Percentiles rank a stretch among this genome's conserved stretches.
Evolutionary conservation across 2,888 invertebrate genomes (phyloP).

Genomic region (Pachymerium ferrugineum): DNA sequence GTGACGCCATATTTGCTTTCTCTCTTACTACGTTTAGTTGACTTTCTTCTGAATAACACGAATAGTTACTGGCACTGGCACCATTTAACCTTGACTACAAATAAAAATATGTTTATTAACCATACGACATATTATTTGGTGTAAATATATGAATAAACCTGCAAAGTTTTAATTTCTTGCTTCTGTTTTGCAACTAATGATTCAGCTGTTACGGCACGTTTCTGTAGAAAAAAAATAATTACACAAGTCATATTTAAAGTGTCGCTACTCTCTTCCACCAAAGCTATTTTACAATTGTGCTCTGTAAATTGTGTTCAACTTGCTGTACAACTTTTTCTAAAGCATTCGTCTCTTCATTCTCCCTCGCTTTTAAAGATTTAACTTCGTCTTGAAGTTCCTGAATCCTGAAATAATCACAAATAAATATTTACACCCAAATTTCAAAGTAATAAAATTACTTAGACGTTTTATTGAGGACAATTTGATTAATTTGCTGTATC

Average conservation of each 20-base stretch:
- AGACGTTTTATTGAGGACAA: background rate
- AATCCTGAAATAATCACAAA: slow-evolving; percentile 28
- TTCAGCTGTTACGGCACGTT: slow-evolving; percentile 35
- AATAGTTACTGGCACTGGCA: background rate
- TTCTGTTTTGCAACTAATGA: slow-evolving; percentile 33
- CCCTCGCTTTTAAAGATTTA: slow-evolving; percentile 40
- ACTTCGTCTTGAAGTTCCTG: slow-evolving; percentile 26
- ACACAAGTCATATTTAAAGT: no score
- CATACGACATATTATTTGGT: background rate
- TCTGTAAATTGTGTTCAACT: slow-evolving; percentile 45
- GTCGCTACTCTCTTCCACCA: background rate
- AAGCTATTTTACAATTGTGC: slow-evolving; percentile 43
- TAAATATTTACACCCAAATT: background rate
- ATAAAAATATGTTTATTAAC: background rate
- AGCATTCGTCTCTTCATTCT: slow-evolving; percentile 46
- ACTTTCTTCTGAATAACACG: background rate
- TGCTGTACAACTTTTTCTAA: slow-evolving; percentile 46
- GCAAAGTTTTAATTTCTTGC: slow-evolving; percentile 35
- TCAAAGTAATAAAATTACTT: background rate
- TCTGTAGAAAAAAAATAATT: slow-evolving; percentile 28
- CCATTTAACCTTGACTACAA: background rate
- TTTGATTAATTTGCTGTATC: background rate
- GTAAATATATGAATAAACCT: slow-evolving; percentile 30
- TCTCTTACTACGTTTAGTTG: background rate
- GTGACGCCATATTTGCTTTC: slow-evolving; percentile 31